Evolutionary conservation across 2,113 vertebrate species (phyloP).

Genomic region (Rutilus rutilus): DNA sequence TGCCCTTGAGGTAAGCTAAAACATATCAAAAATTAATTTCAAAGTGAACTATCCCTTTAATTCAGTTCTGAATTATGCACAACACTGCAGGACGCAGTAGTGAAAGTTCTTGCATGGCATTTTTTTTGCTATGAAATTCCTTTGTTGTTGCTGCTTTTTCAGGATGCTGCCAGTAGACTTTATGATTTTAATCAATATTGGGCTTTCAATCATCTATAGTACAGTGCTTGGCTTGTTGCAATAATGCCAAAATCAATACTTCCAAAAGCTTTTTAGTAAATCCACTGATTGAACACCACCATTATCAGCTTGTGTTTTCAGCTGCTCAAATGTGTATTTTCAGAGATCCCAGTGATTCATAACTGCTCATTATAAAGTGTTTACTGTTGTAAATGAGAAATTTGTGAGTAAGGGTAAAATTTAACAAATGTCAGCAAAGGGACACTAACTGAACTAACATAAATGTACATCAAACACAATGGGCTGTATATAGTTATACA

Average conservation of each 20-base stretch:
- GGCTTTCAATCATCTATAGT: neutral
- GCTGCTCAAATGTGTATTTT: neutral
- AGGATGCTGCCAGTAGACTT: neutral
- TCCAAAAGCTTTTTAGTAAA: slow-evolving; percentile 23
- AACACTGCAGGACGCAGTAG: neutral
- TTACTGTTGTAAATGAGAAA: neutral
- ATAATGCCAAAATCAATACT: slow-evolving; percentile 39
- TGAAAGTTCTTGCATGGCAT: neutral
- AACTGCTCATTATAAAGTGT: neutral
- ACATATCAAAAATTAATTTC: too few species aligned
- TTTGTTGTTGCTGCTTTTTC: neutral
- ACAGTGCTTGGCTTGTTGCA: slow-evolving; percentile 19
- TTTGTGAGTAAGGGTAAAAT: neutral
- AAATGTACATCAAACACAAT: neutral
- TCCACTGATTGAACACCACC: slow-evolving; percentile 15
- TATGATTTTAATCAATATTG: slow-evolving; percentile 6
- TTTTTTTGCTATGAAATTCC: neutral
- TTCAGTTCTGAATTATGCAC: neutral
- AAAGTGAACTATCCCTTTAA: too few species aligned
- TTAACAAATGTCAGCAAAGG: neutral
- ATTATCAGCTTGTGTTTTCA: slow-evolving; percentile 17
- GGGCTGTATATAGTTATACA: neutral
- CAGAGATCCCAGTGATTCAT: neutral
- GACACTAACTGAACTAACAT: neutral
- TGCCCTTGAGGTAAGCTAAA: too few species aligned